Conservation (phyloP, 2,888 invertebrate species). For the Drosophila multiciliata region DNA sequence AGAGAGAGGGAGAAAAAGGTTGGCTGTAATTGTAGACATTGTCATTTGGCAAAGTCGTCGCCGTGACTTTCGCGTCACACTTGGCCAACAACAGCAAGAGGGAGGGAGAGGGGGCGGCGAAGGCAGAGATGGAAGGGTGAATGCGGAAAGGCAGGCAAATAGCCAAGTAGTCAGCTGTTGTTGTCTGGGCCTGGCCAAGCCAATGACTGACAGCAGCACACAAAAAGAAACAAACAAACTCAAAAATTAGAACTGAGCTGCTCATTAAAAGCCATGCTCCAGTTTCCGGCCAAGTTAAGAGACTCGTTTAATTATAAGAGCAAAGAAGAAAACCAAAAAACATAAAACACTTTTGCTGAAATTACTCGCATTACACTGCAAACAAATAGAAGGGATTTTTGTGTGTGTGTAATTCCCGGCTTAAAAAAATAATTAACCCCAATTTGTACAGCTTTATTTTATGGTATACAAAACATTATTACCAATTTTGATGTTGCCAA, state of each 20-base stretch:
- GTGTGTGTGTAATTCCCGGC: background rate
- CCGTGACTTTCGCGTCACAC: slow-evolving; percentile 78
- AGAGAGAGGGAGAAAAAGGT: slow-evolving; percentile 32
- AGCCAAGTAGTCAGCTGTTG: slow-evolving; percentile 7
- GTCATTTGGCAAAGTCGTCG: slow-evolving; percentile 55
- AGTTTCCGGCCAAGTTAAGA: slow-evolving; percentile 33
- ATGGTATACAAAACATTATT: slow-evolving; percentile 16
- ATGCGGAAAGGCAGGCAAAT: background rate
- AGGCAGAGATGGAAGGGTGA: no score
- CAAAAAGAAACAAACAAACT: background rate
- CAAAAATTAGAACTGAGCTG: slow-evolving; percentile 23
- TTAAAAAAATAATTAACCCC: slow-evolving; percentile 38
- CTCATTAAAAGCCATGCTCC: slow-evolving; percentile 68
- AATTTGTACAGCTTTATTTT: slow-evolving; percentile 38
- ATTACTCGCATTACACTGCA: slow-evolving; percentile 1
- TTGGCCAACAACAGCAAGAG: slow-evolving; percentile 54
- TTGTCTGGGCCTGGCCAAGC: slow-evolving; percentile 39
- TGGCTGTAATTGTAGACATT: slow-evolving; percentile 63
- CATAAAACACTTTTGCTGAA: slow-evolving; percentile 15
- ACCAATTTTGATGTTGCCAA: slow-evolving; percentile 27
- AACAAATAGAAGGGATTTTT: slow-evolving; percentile 13
- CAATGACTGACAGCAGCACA: slow-evolving; percentile 51
- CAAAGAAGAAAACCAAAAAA: slow-evolving; percentile 9
- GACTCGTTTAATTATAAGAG: slow-evolving; percentile 27
- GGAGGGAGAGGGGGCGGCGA: background rate